Evolutionary conservation across 2,888 invertebrate species (phyloP), one percentile per base, ranked within the genome.

Genomic region (Lepidocyrtoides sp.): DNA sequence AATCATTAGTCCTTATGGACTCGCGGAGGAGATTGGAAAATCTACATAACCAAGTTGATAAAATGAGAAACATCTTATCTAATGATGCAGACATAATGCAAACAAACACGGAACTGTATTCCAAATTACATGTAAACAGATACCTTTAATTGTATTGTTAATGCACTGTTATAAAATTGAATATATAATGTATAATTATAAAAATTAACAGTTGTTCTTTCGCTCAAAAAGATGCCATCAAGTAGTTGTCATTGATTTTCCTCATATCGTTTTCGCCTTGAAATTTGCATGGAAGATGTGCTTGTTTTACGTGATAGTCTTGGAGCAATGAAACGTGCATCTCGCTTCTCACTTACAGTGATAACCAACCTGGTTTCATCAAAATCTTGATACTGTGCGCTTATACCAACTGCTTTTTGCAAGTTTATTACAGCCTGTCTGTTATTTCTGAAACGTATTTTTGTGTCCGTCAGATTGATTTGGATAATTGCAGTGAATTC

Each of bases 11-110:
- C 5, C 41, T 91, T 14, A 88, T 66, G 10, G 91, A 91, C 44
- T 63, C 77, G 0, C 60, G 85, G 2, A 75, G 88, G 17, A 88
- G 83, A 29, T 91, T 92, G 90, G 90, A 91, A 51, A 91, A 91
- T 81, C 85, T 69, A 20, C 14, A 60, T 12, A 0, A 54, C 26
- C 79, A 84, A 36, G 63, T 92, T 4, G 29, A 41, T 14, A 88
- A 69, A 51, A 69, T 92, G 83, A 77, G 20, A 41, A 75, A 82
- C 66, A 29, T 72, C 12, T 48, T 92, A 5, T 5, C 4, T 23
- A 51, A 85, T 14, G 14, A 57, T 12, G 60, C 75, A 12, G 10
- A n/a, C 8, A 7, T 91, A 2, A 41, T 20, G 23, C 81, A 75
- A 60, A 81, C n/a, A 2, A 29, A 87, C n/a, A 60, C 79, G 2